Evolutionary conservation across 2,113 vertebrate genomes (phyloP), one percentile per base, ranked within the genome.

Genomic region (Scophthalmus maximus): DNA sequence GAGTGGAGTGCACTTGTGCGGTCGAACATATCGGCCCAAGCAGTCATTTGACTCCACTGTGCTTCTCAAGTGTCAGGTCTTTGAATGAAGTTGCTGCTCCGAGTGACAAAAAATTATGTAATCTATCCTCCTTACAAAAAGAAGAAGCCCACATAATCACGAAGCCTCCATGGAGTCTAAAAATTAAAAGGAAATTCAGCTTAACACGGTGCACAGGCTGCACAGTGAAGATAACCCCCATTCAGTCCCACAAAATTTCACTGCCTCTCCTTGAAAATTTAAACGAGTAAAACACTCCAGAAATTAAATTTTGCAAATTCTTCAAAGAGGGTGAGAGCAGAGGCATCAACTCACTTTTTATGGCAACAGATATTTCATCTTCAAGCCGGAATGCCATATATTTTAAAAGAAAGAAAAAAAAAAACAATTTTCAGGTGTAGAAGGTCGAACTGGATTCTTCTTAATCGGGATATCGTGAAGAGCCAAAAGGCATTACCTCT

Each of bases 261-360:
- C 67, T 70, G 50, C 51, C 58, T 78, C 79, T 79, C 61, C 64
- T 55, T 3, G 6, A 25, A 73, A 67, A 79, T 22, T 84, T 32
- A 82, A 81, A 83, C 38, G 44, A 79, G 36, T 30, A 47, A 62
- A 67, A 79, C 53, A 62, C 79, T 69, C 74, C 46, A 67, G 56
- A 87, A 88, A 89, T 64, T 79, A 65, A 72, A 76, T 87, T 90
- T 82, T 82, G 68, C 46, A 71, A 63, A 55, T 87, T 83, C 57
- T 60, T 79, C 32, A 83, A 77, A 86, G 36, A 52, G 40, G 57
- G 18, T 66, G 40, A 84, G 47, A 42, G 44, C 36, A 23, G 55
- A 64, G 44, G 23, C 63, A 64, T 32, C 34, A 17, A 30, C 50
- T 50, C 63, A 58, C 72, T 63, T 73, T 23, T 44, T 55, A 66